Conservation (phyloP, 2,113 vertebrate species). For the Prietella phreatophila region DNA sequence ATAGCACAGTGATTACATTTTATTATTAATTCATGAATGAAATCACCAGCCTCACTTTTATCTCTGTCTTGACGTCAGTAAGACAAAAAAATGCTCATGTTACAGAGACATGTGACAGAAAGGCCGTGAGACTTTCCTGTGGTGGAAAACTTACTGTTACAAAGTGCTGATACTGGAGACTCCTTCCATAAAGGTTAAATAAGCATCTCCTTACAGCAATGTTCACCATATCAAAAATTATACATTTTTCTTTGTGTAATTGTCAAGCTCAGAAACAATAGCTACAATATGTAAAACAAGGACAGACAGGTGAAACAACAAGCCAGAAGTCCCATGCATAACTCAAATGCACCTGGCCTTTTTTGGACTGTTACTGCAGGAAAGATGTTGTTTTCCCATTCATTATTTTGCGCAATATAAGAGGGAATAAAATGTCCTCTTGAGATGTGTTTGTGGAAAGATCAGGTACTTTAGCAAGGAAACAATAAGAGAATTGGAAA, state of each 20-base stretch:
- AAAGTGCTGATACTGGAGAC: background rate
- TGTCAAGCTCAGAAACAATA: background rate
- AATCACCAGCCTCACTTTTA: no score
- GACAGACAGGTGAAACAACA: background rate
- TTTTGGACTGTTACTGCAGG: background rate
- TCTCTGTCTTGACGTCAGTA: background rate
- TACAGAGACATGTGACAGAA: background rate
- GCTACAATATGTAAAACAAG: background rate
- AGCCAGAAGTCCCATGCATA: background rate
- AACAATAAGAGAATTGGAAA: background rate
- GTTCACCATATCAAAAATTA: background rate
- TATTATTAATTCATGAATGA: background rate
- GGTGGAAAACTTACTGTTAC: background rate
- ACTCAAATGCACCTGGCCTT: background rate
- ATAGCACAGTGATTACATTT: background rate
- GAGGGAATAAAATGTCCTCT: background rate
- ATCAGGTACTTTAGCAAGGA: background rate
- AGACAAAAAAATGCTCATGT: background rate
- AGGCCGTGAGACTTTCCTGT: background rate
- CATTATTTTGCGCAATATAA: background rate
- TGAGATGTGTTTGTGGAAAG: slow-evolving; percentile 13
- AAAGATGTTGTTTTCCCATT: background rate
- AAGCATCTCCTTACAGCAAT: background rate
- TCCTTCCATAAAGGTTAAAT: background rate
- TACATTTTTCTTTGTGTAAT: background rate